These are phyloP conservation scores for Myotis lucifugus DNA, from an alignment of 2,113 vertebrate species.

Conservation along the genomic window DNA sequence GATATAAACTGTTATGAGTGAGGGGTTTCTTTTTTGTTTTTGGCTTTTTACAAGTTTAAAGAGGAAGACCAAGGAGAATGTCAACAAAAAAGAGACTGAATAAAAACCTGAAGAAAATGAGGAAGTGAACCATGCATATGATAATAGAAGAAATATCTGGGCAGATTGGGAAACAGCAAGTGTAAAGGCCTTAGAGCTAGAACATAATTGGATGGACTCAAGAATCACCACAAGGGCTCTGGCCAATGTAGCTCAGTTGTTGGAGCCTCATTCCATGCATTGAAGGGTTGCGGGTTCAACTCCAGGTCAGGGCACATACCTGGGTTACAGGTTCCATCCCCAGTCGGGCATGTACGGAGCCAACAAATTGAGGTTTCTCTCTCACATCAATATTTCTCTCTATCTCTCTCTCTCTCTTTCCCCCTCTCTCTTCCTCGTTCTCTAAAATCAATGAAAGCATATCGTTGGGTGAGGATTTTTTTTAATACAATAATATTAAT, in stretches of 20 bases:
- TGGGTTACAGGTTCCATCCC: no score
- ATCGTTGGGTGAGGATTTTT: background rate
- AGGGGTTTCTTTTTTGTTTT: background rate
- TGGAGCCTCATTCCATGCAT: no score
- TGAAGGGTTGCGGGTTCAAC: no score
- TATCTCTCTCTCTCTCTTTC: no score
- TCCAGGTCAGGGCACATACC: no score
- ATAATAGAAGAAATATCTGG: background rate
- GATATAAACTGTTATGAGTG: background rate
- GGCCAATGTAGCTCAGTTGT: background rate
- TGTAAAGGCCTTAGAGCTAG: background rate
- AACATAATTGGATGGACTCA: background rate
- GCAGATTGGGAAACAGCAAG: background rate
- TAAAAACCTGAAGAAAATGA: background rate
- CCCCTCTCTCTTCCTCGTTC: no score
- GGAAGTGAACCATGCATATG: background rate
- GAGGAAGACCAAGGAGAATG: background rate
- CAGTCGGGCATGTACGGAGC: no score
- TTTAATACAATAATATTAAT: no score
- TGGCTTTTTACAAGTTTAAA: background rate
- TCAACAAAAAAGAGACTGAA: background rate
- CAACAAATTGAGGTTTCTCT: no score
- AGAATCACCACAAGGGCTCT: background rate
- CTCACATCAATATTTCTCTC: no score
- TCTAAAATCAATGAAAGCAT: background rate